Evolutionary conservation across 2,113 vertebrate genomes (phyloP), one percentile per base, ranked within the genome.

Genomic region (Hucho hucho): DNA sequence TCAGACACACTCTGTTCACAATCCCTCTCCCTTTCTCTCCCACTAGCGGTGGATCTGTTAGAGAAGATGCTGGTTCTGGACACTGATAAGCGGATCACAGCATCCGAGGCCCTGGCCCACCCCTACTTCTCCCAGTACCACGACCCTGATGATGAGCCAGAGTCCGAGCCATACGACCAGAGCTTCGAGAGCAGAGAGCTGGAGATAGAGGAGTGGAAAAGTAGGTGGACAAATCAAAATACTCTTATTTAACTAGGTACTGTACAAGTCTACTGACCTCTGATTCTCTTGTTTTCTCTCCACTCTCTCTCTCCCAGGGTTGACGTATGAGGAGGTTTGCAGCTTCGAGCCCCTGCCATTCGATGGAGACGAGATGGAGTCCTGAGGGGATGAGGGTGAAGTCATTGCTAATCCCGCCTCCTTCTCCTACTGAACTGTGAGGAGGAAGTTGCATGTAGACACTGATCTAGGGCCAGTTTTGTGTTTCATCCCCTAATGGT

Each of bases 1-100:
- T 18, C 20, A 61, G 53, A 56, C 18, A 2, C 58, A 61, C 28
- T 28, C 4, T 4, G 20, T 4, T 70, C 43, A 29, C 22, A 26
- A 76, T 74, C 13, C 66, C 0, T 43, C 53, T 1, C 11, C 18
- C 20, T 4, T 43, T 58, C 29, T 73, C 20, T 75, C 7, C 9
- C 75, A 66, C 0, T 25, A 99, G 98, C 97, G 11, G 98, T 99
- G 64, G 98, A 99, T 87, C 78, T 99, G 86, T 93, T 99, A 77
- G 98, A 99, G 92, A 98, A 97, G 90, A 99, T 99, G 98, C 87
- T 99, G 84, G 97, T 99, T 0, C 89, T 99, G 92, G 98, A 99
- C 87, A 98, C 98, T 0, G 98, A 99, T 89, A 98, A 96, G 66
- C 92, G 98, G 53, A 98, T 99, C 59, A 99, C 98, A 0, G 98